These are phyloP conservation scores for Drosophila formosana DNA, from an alignment of 2,888 invertebrate species.

Conservation along the genomic window DNA sequence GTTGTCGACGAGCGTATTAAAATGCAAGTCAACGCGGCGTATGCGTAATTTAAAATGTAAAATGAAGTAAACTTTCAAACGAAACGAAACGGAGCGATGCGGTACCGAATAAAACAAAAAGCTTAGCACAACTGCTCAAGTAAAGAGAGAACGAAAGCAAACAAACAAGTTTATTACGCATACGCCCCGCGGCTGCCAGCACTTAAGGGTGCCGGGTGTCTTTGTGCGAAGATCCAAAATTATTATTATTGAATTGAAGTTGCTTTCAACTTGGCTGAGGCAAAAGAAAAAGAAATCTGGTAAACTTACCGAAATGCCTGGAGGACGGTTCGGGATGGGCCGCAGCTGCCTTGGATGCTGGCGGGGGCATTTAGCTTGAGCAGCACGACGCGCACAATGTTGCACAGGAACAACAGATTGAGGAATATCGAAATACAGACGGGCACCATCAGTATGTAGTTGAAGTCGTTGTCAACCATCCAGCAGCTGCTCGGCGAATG, in stretches of 20 bases:
- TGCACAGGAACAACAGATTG: conserved; percentile 94
- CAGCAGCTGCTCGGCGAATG: conserved; percentile 88
- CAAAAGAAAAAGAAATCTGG: too few species aligned
- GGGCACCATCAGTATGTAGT: conserved; percentile 90
- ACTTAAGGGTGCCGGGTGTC: conserved; percentile 14
- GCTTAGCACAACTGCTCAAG: conserved; percentile 1
- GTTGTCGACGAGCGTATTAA: conserved; percentile 61
- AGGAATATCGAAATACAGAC: conserved; percentile 92
- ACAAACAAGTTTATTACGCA: conserved; percentile 65
- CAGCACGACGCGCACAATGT: conserved; percentile 94
- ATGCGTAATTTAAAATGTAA: conserved; percentile 79
- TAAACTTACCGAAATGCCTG: conserved; percentile 90
- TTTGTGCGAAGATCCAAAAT: conserved; percentile 22
- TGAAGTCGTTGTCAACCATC: conserved; percentile 90
- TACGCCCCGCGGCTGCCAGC: conserved; percentile 58
- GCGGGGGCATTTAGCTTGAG: conserved; percentile 91
- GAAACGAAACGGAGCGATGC: conserved; percentile 35
- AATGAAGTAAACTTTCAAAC: conserved; percentile 56
- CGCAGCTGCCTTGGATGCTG: conserved; percentile 88
- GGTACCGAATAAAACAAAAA: conserved; percentile 40
- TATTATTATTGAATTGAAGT: conserved; percentile 61
- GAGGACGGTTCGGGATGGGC: conserved; percentile 90
- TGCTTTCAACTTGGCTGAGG: conserved; percentile 19
- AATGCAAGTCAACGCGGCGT: conserved; percentile 74
- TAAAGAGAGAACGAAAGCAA: conserved; percentile 17